phyloP scores from a whole-genome alignment of 2,113 vertebrate species.

The Gymnobelideus leadbeateri region DNA sequence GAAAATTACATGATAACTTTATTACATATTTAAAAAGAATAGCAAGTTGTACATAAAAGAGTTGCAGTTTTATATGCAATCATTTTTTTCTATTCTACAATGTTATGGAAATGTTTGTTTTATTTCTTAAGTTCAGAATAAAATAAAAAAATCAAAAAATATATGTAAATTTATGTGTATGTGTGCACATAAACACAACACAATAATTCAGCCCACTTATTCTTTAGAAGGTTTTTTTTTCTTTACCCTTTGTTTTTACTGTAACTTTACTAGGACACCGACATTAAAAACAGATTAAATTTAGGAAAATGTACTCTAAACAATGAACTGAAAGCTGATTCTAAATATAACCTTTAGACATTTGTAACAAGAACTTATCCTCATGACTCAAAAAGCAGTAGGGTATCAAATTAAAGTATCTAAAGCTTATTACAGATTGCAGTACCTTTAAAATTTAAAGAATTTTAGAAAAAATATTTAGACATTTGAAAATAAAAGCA shows the following conservation, averaged over 20 bases:
- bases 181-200: not conserved
- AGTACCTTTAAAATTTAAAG: not conserved
- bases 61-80: too few relatives aligned
- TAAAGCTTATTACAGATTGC: not conserved
- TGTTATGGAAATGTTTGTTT: too few relatives aligned
- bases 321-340: not conserved
- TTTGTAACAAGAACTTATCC: not conserved
- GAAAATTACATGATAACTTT: too few relatives aligned
- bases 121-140: too few relatives aligned
- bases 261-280: not conserved
- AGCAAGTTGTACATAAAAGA: too few relatives aligned
- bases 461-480: not conserved
- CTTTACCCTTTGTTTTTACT: not conserved
- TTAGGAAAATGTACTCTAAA: not conserved
- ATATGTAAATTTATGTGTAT: too few relatives aligned
- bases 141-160: too few relatives aligned
- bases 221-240: not conserved
- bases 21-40: too few relatives aligned
- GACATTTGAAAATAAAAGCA: not conserved
- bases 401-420: not conserved
- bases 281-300: not conserved
- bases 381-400: not conserved
- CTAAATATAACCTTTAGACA: not conserved
- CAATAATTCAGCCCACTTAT: not conserved
- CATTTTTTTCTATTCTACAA: too few relatives aligned